Evolutionary conservation across 2,797 vertebrate genomes (phyloP).

Genomic region (Rhodeus uyekii): DNA sequence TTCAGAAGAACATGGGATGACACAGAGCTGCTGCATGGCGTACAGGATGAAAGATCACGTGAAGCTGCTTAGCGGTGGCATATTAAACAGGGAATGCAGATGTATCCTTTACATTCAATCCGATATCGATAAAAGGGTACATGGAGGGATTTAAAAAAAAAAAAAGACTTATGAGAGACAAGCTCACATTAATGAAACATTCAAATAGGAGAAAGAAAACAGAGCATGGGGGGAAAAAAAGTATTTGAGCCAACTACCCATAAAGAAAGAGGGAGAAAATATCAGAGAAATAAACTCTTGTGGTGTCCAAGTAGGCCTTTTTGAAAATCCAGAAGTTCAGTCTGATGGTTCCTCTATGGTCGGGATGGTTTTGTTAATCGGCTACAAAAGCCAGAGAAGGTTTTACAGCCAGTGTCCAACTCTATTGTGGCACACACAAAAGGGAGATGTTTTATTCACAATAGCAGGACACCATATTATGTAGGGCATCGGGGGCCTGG

Average conservation of each 20-base stretch:
- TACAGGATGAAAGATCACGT: not conserved
- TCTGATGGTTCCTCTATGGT: not conserved
- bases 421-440: conserved; percentile 54
- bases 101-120: conserved; percentile 7
- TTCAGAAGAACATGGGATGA: conserved; percentile 2
- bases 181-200: conserved; percentile 11
- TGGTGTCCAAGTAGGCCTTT: not conserved
- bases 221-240: not conserved
- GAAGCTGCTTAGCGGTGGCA: not conserved
- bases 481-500: conserved; percentile 32
- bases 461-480: conserved; percentile 44
- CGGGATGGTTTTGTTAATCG: conserved; percentile 15
- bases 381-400: conserved; percentile 47
- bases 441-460: conserved; percentile 54
- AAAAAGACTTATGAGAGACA: not conserved
- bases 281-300: not conserved
- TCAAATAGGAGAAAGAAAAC: not conserved
- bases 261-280: not conserved
- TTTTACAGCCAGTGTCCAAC: conserved; percentile 49
- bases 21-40: not conserved
- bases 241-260: not conserved
- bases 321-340: conserved; percentile 6
- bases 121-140: not conserved
- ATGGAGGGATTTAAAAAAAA: not conserved
- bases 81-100: not conserved